Evolutionary conservation across 1,140 invertebrate species (phyloP).

Genomic region (Meteorus sp.): DNA sequence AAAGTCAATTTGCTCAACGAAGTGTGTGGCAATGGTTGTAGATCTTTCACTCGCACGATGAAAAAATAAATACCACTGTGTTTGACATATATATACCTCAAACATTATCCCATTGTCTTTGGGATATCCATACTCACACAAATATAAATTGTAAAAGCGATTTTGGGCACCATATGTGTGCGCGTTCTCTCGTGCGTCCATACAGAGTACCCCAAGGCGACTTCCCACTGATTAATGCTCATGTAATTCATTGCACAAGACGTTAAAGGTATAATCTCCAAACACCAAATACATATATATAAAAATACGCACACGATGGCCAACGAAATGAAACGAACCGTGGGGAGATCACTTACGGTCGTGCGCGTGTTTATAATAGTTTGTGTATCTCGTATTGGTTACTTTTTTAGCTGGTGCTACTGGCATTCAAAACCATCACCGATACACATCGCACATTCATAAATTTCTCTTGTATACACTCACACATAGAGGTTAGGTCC

Average conservation of each 20-base stretch:
- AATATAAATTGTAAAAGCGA: too few species aligned
- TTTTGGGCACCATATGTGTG: conserved; percentile 10
- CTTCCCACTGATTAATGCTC: conserved; percentile 53
- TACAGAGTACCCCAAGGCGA: conserved; percentile 22
- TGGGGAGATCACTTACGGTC: not conserved
- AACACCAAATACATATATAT: too few species aligned
- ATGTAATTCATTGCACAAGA: conserved; percentile 55
- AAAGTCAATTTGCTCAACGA: too few species aligned
- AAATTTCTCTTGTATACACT: not conserved
- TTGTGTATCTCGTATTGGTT: conserved; percentile 39
- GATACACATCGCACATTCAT: not conserved
- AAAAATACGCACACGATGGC: too few species aligned
- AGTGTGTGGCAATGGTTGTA: too few species aligned
- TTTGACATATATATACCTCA: too few species aligned
- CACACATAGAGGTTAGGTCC: too few species aligned
- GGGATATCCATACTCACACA: too few species aligned
- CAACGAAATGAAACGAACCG: not conserved
- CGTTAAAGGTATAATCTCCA: conserved; percentile 51
- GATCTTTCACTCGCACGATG: too few species aligned
- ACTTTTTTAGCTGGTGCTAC: conserved; percentile 21
- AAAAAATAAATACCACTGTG: too few species aligned
- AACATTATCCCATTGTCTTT: conserved; percentile 43
- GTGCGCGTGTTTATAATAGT: not conserved
- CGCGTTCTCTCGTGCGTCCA: not conserved
- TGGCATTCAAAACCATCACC: not conserved